Percentiles rank a stretch among this genome's conserved stretches.
Evolutionary conservation across 1,140 invertebrate species (phyloP).

Genomic region (Lordiphosa stackelbergi): DNA sequence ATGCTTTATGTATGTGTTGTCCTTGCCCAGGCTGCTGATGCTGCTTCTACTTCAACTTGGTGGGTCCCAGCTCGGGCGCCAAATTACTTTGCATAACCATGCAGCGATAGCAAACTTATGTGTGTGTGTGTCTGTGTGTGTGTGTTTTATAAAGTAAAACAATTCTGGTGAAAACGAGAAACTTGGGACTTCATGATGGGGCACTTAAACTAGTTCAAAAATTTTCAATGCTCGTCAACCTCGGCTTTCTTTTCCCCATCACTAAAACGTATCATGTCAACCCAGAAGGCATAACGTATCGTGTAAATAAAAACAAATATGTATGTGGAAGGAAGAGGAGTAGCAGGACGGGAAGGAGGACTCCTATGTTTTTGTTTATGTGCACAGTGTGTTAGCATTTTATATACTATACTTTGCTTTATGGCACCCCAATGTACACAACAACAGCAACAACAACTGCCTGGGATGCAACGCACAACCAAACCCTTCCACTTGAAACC

Average conservation of each 20-base stretch:
- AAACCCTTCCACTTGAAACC: conserved; percentile 13
- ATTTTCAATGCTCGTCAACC: conserved; percentile 61
- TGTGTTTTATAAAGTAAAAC: conserved; percentile 72
- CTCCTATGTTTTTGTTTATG: conserved; percentile 59
- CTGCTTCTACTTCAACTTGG: conserved; percentile 27
- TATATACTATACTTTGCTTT: conserved; percentile 71
- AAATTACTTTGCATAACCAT: conserved; percentile 76
- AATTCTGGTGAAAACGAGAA: conserved; percentile 75
- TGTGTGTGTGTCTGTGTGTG: conserved; percentile 25
- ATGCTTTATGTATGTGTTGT: conserved; percentile 52
- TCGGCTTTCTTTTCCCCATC: conserved; percentile 30
- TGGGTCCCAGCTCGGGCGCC: conserved; percentile 26
- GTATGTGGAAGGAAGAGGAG: not conserved
- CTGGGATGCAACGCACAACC: conserved; percentile 41
- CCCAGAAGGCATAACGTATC: conserved; percentile 47
- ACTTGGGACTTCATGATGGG: conserved; percentile 75
- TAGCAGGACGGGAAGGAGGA: conserved; percentile 10
- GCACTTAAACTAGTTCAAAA: conserved; percentile 76
- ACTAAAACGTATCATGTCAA: conserved; percentile 43
- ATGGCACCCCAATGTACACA: conserved; percentile 67
- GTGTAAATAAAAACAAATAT: conserved; percentile 67
- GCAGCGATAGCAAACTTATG: conserved; percentile 47
- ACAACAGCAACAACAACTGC: conserved; percentile 7
- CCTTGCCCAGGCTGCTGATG: conserved; percentile 50
- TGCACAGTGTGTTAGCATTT: conserved; percentile 61